Conservation (phyloP, 2,888 invertebrate genomes). For the Epinotia nisella region DNA sequence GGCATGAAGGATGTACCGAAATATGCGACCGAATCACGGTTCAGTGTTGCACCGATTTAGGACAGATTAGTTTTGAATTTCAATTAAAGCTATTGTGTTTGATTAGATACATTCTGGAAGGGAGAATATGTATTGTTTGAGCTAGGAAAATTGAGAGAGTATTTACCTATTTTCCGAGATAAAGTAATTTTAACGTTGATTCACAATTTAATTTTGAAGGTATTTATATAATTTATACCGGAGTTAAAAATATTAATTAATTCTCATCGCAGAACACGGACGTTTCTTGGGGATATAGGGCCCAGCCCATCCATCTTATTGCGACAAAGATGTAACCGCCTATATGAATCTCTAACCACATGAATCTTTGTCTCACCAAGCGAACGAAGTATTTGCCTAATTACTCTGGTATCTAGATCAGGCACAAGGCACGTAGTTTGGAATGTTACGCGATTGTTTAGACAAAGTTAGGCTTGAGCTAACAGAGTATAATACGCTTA, state of each 20-base stretch:
- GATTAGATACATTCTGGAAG: too few species aligned
- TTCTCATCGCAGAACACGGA: too few species aligned
- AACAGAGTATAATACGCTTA: background rate
- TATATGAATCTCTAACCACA: background rate
- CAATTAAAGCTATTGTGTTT: too few species aligned
- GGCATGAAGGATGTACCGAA: slow-evolving; percentile 7
- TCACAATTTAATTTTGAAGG: too few species aligned
- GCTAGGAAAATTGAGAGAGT: too few species aligned
- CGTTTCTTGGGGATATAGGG: too few species aligned
- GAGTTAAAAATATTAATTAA: too few species aligned
- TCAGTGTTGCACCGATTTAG: slow-evolving; percentile 2
- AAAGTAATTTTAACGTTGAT: too few species aligned
- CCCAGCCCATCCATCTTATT: background rate
- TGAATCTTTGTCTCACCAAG: background rate
- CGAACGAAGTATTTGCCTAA: slow-evolving; percentile 4
- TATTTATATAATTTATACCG: too few species aligned
- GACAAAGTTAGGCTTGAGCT: background rate
- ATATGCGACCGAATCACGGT: slow-evolving; percentile 1
- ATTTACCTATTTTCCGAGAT: too few species aligned
- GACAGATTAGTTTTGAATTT: too few species aligned
- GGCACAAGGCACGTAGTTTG: background rate
- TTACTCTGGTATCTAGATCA: slow-evolving; percentile 18
- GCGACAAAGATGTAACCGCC: background rate
- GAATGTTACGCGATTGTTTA: slow-evolving; percentile 14
- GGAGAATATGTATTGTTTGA: too few species aligned